Base-by-base conservation (phyloP, 2,888 invertebrate species). In the Zygaena filipendulae region DNA sequence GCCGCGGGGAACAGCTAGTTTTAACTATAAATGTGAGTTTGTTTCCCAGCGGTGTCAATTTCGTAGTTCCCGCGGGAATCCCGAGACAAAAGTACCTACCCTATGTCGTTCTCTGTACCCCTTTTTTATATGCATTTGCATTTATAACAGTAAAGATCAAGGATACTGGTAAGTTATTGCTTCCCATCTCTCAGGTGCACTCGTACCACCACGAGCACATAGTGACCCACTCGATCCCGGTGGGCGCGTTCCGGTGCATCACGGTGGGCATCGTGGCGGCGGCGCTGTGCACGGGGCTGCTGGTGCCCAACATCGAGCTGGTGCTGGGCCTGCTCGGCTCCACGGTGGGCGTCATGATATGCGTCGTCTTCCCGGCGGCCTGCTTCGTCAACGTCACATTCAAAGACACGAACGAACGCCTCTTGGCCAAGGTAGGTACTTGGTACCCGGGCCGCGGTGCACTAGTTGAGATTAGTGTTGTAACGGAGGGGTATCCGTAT, bases 281-380 rank as follows among this genome's bases (percentile, higher is more conserved):
- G 11, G 89, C 96, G 0, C 79, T 97, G 26, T 69, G 87, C 32
- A 84, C 91, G 31, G 95, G 95, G 8, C 84, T 98, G 27, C 62
- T 95, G 38, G 87, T 97, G 44, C 98, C 98, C 9, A 96, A 94
- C 55, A 93, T 95, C 33, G 95, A 98, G 75, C 84, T 97, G 47
- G 93, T 98, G 29, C 83, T 99, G 33, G 97, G 97, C 0, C 72
- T 98, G 18, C 89, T 95, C 19, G 98, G 98, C 1, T 94, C 97
- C 2, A 97, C 97, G 0, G 95, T 97, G 45, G 98, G 98, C 0
- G 91, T 95, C 8, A 84, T 94, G 41, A 90, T 98, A 41, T 97
- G 97, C 49, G 86, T 96, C 18, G 88, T 97, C 52, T 91, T 97
- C 52, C 98, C 98, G 0, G 91, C 96, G 0, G 84, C 92, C 1